Percentiles rank a stretch among this genome's conserved stretches.
Conservation (phyloP, 92 coral and sea anemone species). For the Palythoa grandis region DNA sequence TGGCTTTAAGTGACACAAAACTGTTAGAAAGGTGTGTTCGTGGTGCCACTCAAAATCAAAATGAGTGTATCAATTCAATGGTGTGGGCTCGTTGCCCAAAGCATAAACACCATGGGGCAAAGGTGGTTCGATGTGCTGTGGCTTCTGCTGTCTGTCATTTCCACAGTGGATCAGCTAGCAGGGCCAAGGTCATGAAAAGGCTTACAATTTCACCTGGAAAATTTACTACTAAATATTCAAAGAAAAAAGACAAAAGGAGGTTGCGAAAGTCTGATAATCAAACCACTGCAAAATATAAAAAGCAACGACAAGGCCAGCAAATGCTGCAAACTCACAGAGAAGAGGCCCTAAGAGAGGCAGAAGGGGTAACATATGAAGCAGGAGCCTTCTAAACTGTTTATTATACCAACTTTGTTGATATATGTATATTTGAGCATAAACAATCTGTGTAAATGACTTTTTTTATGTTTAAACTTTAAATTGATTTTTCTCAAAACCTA, state of each 20-base stretch:
- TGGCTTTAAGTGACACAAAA: background rate
- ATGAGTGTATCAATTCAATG: background rate
- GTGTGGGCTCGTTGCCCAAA: background rate
- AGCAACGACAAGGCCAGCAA: conserved; percentile 28
- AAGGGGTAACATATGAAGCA: conserved; percentile 33
- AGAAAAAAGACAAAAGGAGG: conserved; percentile 33
- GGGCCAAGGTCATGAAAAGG: conserved; percentile 45
- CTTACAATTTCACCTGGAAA: conserved; percentile 49
- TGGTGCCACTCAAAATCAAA: background rate
- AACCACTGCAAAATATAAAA: conserved; percentile 22
- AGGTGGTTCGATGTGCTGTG: conserved; percentile 41
- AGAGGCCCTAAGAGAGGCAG: conserved; percentile 49
- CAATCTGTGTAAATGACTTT: too few relatives aligned
- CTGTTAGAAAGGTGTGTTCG: background rate
- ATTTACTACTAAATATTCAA: conserved; percentile 33
- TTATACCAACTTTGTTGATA: too few relatives aligned
- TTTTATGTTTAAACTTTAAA: background rate
- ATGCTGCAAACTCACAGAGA: conserved; percentile 35
- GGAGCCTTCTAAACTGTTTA: conserved; percentile 32
- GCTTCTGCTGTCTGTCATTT: conserved; percentile 44
- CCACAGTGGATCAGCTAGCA: conserved; percentile 44
- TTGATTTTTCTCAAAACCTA: conserved; percentile 31
- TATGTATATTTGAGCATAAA: too few relatives aligned
- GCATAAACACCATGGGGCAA: background rate
- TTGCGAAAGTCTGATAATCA: conserved; percentile 16